Evolutionary conservation across 2,888 invertebrate genomes (phyloP).

Genomic region (Platerodrilus igneus): DNA sequence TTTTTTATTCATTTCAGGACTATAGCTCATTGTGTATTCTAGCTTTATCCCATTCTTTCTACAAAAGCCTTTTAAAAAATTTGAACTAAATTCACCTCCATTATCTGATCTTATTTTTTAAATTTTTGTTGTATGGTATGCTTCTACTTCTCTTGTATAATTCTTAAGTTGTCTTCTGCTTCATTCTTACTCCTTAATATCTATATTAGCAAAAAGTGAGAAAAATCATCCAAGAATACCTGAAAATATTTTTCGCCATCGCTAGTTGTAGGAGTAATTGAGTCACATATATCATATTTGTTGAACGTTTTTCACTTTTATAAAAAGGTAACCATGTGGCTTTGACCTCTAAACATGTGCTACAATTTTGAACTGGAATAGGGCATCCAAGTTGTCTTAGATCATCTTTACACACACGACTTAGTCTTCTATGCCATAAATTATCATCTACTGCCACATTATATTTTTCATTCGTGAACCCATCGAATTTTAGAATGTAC

Average conservation of each 20-base stretch:
- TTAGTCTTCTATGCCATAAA: no score
- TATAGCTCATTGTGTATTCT: slow-evolving; percentile 11
- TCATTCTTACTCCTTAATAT: slow-evolving; percentile 10
- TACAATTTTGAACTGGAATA: no score
- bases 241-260: slow-evolving; percentile 11
- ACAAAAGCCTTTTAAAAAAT: slow-evolving; percentile 9
- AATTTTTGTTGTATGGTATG: slow-evolving; percentile 4
- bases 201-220: slow-evolving; percentile 10
- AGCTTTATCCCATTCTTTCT: slow-evolving; percentile 6
- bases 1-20: slow-evolving; percentile 12
- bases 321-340: no score
- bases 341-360: no score
- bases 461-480: no score
- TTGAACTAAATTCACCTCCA: slow-evolving; percentile 10
- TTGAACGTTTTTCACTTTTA: no score
- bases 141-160: slow-evolving; percentile 8
- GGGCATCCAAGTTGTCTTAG: no score
- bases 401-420: no score
- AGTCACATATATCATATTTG: no score
- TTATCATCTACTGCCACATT: no score
- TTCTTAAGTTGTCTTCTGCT: slow-evolving; percentile 8
- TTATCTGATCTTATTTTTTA: no score
- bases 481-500: no score
- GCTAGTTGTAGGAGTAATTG: slow-evolving; percentile 6
- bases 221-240: slow-evolving; percentile 11